Evolutionary conservation across 2,888 invertebrate genomes (phyloP), one percentile per base, ranked within the genome.

Genomic region (Melieria picta): DNA sequence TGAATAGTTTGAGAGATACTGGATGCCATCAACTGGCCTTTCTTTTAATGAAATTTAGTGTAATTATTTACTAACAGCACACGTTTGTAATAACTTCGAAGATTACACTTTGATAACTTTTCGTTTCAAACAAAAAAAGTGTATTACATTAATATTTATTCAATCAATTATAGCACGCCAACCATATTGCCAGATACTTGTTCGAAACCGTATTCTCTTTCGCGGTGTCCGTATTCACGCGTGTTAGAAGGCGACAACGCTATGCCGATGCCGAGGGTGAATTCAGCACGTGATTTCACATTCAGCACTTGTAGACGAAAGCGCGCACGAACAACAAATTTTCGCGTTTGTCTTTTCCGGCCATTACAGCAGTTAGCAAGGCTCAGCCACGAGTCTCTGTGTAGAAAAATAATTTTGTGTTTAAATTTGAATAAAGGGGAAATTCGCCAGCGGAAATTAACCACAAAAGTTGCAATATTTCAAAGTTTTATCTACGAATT

Each of bases 321-420:
- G 57, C 11, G 50, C 10, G 50, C 67, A 48, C 66, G 57, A 62
- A 57, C 48, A 58, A 55, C 13, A 45, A 30, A 7, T 61, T 65
- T 57, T 69, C 70, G 75, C 74, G 75, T 77, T 80, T 84, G 84
- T 85, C 85, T 85, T 83, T 86, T 86, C 86, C 87, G 85, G 87
- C 81, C 80, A 80, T 80, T 80, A 79, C 77, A 78, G 77, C 76
- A 80, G 78, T 81, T 80, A 80, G 82, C 80, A 83, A 79, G 80
- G 78, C 77, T 79, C 80, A 30, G 79, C 81, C 79, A 81, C 81
- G 82, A 65, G 74, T 75, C 72, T 75, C 72, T 75, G 72, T 72
- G 63, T 65, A 52, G 65, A 68, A 72, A 62, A 56, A 16, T 46
- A 68, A 72, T 60, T 61, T 71, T 64, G 62, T 65, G 56, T 42